Conservation (phyloP, 2,113 vertebrate genomes). For the Anser cygnoides region DNA sequence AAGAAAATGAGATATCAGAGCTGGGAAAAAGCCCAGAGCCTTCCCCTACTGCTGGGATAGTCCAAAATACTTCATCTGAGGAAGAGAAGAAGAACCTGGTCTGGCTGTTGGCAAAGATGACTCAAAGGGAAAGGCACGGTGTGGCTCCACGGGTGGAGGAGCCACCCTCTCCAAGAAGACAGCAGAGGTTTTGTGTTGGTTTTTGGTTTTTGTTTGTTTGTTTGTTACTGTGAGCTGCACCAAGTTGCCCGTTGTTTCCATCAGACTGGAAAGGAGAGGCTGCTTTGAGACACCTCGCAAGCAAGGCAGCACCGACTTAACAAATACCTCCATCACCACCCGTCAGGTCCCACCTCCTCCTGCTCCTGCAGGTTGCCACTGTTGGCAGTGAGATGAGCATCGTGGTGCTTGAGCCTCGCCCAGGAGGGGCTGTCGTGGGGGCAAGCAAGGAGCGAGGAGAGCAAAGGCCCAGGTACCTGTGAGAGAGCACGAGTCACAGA, state of each 20-base stretch:
- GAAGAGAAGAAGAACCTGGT: not conserved
- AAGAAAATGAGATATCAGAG: not conserved
- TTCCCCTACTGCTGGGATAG: not conserved
- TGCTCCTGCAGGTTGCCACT: not conserved
- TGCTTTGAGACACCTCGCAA: not conserved
- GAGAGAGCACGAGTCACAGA: not conserved
- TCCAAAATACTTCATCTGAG: not conserved
- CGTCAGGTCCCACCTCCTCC: not conserved
- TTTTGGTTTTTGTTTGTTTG: not conserved
- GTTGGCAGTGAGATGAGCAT: not conserved
- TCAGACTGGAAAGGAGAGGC: not conserved
- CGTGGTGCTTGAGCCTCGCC: not conserved
- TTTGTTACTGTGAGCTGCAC: not conserved
- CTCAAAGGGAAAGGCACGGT: not conserved
- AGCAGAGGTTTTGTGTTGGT: not conserved
- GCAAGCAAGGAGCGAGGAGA: not conserved
- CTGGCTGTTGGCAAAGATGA: not conserved
- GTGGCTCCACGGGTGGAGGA: conserved; percentile 7
- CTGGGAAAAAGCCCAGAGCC: not conserved
- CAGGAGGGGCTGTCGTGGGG: not conserved
- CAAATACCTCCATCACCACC: not conserved
- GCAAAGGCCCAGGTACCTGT: not conserved
- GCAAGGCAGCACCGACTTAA: not conserved
- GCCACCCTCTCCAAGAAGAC: not conserved
- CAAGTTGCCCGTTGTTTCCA: not conserved